phyloP scores from a whole-genome alignment of 2,113 vertebrate species.

The Colistium nudipinnis region DNA sequence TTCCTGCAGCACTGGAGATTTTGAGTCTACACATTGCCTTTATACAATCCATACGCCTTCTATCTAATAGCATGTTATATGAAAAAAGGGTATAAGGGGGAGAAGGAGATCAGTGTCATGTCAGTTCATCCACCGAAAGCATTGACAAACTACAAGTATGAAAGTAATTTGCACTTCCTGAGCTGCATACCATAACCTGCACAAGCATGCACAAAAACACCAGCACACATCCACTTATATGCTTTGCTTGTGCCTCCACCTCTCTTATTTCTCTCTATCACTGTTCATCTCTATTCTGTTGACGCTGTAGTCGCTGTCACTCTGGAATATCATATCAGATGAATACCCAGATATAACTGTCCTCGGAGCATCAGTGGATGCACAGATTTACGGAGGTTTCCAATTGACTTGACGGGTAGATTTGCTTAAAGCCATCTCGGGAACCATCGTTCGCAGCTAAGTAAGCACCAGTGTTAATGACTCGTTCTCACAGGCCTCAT shows the following conservation, averaged over 20 bases:
- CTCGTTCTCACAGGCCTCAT: constrained; percentile 23
- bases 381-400: constrained; percentile 61
- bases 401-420: constrained; percentile 62
- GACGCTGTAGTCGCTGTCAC: constrained; percentile 20
- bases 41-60: background rate
- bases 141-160: constrained; percentile 5
- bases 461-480: constrained; percentile 63
- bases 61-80: background rate
- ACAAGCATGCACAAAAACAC: constrained; percentile 49
- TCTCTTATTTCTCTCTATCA: constrained; percentile 18
- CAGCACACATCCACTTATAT: constrained; percentile 9
- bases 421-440: constrained; percentile 68
- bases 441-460: constrained; percentile 65
- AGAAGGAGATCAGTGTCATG: background rate
- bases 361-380: constrained; percentile 55
- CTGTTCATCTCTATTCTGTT: constrained; percentile 36
- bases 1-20: background rate
- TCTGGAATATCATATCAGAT: constrained; percentile 46
- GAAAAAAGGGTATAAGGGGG: background rate
- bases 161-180: constrained; percentile 10
- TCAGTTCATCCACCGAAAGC: background rate
- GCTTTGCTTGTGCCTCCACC: background rate
- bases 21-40: background rate
- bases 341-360: constrained; percentile 50
- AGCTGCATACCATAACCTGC: constrained; percentile 54